phyloP scores from a whole-genome alignment of 1,140 invertebrate genomes.

The Drosophila auraria region DNA sequence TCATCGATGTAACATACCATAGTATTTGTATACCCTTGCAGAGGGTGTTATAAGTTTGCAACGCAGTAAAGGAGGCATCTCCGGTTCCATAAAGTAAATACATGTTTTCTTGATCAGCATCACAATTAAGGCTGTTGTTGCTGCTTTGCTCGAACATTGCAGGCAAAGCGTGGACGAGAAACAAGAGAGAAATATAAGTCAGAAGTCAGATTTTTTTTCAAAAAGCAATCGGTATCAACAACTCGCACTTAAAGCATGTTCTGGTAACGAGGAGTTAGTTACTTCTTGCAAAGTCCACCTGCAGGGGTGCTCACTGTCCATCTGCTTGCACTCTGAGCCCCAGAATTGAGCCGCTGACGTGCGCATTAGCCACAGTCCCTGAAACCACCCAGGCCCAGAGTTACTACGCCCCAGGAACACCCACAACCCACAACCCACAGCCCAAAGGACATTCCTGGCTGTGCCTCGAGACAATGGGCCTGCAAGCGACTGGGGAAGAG shows the following conservation, averaged over 20 bases:
- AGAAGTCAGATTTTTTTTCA: too few relatives aligned
- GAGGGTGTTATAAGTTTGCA: too few relatives aligned
- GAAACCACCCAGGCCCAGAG: background rate
- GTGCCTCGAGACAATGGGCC: conserved; percentile 34
- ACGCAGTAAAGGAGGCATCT: too few relatives aligned
- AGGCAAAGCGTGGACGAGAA: too few relatives aligned
- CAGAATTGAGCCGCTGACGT: conserved; percentile 18
- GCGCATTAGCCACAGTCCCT: conserved; percentile 18
- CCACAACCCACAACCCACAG: conserved; percentile 22
- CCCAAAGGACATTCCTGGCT: conserved; percentile 4
- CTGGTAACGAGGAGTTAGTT: background rate
- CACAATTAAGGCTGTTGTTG: too few relatives aligned
- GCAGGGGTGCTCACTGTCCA: background rate
- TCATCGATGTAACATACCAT: too few relatives aligned
- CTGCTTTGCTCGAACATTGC: too few relatives aligned
- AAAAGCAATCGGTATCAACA: too few relatives aligned
- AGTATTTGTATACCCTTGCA: too few relatives aligned
- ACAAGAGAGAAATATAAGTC: too few relatives aligned
- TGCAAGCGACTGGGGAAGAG: background rate
- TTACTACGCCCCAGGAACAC: conserved; percentile 5
- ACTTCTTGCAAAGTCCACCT: background rate
- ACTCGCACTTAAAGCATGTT: background rate
- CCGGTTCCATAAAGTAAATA: too few relatives aligned
- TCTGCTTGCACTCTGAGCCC: conserved; percentile 11
- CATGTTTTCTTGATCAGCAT: too few relatives aligned